Conservation (phyloP, 2,797 vertebrate genomes). For the Channa striata region DNA sequence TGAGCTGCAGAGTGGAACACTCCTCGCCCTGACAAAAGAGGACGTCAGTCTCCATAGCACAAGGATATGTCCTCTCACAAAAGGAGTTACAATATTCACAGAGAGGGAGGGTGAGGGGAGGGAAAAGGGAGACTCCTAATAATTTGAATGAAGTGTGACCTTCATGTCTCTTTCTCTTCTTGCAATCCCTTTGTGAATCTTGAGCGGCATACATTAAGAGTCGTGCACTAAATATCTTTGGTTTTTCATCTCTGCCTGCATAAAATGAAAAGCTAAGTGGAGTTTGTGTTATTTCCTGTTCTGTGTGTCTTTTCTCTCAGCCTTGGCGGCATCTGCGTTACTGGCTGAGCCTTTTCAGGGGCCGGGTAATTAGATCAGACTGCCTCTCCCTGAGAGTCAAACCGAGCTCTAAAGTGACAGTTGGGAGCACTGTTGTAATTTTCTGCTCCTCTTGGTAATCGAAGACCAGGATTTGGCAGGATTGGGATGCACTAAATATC, state of each 20-base stretch:
- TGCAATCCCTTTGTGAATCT: slow-evolving; percentile 49
- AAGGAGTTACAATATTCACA: slow-evolving; percentile 68
- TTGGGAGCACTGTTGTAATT: slow-evolving; percentile 77
- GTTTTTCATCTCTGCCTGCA: slow-evolving; percentile 31
- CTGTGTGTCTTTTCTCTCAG: slow-evolving; percentile 32
- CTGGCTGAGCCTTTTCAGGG: slow-evolving; percentile 74
- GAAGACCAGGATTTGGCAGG: slow-evolving; percentile 74
- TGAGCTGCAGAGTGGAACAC: slow-evolving; percentile 63
- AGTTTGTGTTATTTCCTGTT: slow-evolving; percentile 28
- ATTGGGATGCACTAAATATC: slow-evolving; percentile 62
- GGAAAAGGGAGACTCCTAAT: slow-evolving; percentile 63
- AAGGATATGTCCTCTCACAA: slow-evolving; percentile 74
- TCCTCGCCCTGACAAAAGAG: slow-evolving; percentile 68
- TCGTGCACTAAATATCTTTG: slow-evolving; percentile 30
- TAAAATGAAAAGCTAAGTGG: slow-evolving; percentile 50
- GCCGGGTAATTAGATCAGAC: slow-evolving; percentile 81
- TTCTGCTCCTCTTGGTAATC: slow-evolving; percentile 79
- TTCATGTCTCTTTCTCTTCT: slow-evolving; percentile 68
- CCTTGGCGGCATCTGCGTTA: slow-evolving; percentile 61
- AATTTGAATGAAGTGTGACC: slow-evolving; percentile 81
- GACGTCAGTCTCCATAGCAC: slow-evolving; percentile 67
- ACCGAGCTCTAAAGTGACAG: slow-evolving; percentile 75
- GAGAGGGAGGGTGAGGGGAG: slow-evolving; percentile 27
- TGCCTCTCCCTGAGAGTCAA: slow-evolving; percentile 72
- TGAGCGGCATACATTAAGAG: slow-evolving; percentile 46